A percentile compares a stretch with the other conserved stretches of the same genome.
Conservation (phyloP, 2,797 vertebrate species). For the Ispidina lecontei region DNA sequence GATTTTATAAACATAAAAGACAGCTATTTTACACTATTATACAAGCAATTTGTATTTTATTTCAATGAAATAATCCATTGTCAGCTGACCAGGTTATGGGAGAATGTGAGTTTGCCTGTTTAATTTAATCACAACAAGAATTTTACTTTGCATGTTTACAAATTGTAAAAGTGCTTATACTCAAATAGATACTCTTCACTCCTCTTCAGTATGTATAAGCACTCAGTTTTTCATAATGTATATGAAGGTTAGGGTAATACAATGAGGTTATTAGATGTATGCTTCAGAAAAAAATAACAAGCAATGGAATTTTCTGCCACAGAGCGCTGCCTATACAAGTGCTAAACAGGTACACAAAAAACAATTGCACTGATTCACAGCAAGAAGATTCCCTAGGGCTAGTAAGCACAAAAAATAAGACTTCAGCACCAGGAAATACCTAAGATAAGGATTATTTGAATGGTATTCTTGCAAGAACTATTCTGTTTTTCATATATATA, state of each 20-base stretch:
- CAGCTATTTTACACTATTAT: not conserved
- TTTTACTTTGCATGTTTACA: not conserved
- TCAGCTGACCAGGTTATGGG: not conserved
- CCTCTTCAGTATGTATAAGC: not conserved
- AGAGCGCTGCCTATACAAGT: not conserved
- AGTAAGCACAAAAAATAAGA: not conserved
- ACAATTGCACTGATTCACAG: not conserved
- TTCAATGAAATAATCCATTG: not conserved
- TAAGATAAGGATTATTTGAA: not conserved
- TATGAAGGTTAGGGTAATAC: not conserved
- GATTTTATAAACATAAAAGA: not conserved
- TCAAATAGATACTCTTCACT: not conserved
- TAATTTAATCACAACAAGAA: not conserved
- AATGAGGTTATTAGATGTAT: not conserved
- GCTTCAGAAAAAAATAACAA: not conserved
- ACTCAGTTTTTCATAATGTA: not conserved
- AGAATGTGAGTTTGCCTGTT: not conserved
- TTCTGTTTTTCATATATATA: too few relatives aligned
- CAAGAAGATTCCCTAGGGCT: not conserved
- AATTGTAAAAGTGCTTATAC: not conserved
- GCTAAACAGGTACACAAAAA: not conserved
- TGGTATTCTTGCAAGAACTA: not conserved
- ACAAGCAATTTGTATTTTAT: not conserved
- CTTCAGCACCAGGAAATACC: not conserved
- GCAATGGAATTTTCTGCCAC: not conserved